Conservation (phyloP, 2,113 vertebrate genomes). For the Aspiorhynchus laticeps region DNA sequence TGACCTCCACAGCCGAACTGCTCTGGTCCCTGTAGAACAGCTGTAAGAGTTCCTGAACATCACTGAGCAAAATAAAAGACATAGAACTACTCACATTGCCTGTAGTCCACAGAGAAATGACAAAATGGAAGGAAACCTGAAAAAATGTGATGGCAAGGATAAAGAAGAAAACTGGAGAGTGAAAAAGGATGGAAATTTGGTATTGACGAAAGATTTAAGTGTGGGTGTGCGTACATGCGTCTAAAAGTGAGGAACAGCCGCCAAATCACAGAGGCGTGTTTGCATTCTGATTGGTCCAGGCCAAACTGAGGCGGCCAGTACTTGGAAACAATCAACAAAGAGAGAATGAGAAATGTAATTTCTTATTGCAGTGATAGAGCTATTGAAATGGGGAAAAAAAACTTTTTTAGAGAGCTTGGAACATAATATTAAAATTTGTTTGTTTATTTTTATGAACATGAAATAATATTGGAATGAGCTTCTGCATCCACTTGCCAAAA, state of each 20-base stretch:
- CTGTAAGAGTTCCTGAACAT: conserved; percentile 12
- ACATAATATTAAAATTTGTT: background rate
- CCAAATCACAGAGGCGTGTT: conserved; percentile 80
- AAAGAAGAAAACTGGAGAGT: conserved; percentile 11
- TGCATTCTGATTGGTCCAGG: conserved; percentile 77
- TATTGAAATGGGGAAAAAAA: conserved; percentile 49
- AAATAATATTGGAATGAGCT: conserved; percentile 50
- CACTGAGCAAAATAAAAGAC: conserved; percentile 27
- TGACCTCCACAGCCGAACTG: conserved; percentile 23
- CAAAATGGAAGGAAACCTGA: background rate
- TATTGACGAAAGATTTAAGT: conserved; percentile 15
- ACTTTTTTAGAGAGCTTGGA: background rate
- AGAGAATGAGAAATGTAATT: conserved; percentile 67
- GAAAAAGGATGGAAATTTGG: background rate
- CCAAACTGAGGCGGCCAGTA: conserved; percentile 73
- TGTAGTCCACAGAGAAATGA: background rate
- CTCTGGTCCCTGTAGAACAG: conserved; percentile 20
- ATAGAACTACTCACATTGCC: background rate
- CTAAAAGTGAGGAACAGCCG: conserved; percentile 57
- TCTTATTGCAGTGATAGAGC: conserved; percentile 61
- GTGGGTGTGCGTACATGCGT: conserved; percentile 35
- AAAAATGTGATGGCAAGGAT: conserved; percentile 18
- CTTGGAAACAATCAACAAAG: conserved; percentile 76
- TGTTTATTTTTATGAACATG: background rate
- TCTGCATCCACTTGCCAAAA: conserved; percentile 64